Conservation (phyloP, 2,888 invertebrate species). For the Apeira syringaria region DNA sequence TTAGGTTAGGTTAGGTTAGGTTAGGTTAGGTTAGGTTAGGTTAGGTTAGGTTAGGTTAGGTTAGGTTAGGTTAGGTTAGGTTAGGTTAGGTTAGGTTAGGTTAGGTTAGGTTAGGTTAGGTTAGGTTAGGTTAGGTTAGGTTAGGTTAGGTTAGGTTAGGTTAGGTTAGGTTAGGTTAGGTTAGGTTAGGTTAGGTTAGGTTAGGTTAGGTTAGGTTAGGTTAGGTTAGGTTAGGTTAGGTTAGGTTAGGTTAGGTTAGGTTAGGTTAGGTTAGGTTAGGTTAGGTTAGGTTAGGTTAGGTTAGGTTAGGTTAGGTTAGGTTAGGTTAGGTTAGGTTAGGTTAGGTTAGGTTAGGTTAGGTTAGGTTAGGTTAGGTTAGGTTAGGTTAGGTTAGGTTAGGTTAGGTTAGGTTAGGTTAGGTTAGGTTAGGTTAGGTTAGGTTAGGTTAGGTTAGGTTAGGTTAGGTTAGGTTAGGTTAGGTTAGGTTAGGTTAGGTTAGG, state of each 20-base stretch:
- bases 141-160: constrained; percentile 8
- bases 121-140: constrained; percentile 8
- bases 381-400: constrained; percentile 4
- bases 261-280: constrained; percentile 5
- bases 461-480: constrained; percentile 6
- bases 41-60: constrained; percentile 8
- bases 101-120: constrained; percentile 8
- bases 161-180: constrained; percentile 8
- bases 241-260: constrained; percentile 8
- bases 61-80: constrained; percentile 8
- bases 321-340: constrained; percentile 9
- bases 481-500: constrained; percentile 6
- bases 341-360: constrained; percentile 12
- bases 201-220: constrained; percentile 8
- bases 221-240: constrained; percentile 8
- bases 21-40: constrained; percentile 8
- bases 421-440: constrained; percentile 6
- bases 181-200: constrained; percentile 8
- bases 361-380: constrained; percentile 8
- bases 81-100: constrained; percentile 8
- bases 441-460: constrained; percentile 5
- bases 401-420: constrained; percentile 5
- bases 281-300: constrained; percentile 9
- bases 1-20: constrained; percentile 8
- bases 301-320: constrained; percentile 8